A percentile compares a stretch with the other conserved stretches of the same genome.
Conservation (phyloP, 2,888 invertebrate species). For the Acleris literana region DNA sequence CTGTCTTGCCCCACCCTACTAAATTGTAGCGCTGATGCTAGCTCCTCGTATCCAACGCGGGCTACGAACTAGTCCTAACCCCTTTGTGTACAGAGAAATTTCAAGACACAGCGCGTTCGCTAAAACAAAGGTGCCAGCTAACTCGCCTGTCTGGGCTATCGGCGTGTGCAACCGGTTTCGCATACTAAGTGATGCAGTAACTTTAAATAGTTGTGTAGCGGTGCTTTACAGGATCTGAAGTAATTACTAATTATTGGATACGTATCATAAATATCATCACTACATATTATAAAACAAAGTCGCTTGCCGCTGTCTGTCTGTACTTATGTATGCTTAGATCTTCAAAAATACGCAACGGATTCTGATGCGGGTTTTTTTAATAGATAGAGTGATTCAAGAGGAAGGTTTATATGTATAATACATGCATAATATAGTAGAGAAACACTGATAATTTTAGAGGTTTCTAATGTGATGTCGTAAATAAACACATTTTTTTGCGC, state of each 20-base stretch:
- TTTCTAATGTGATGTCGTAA: too few species aligned
- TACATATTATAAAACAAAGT: too few species aligned
- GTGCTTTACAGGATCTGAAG: slow-evolving; percentile 5
- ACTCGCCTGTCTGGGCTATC: slow-evolving; percentile 22
- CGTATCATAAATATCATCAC: too few species aligned
- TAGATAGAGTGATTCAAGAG: too few species aligned
- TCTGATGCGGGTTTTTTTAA: too few species aligned
- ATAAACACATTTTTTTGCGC: too few species aligned
- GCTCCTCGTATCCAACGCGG: slow-evolving; percentile 9
- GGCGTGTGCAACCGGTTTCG: slow-evolving; percentile 13
- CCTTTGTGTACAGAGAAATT: slow-evolving; percentile 25
- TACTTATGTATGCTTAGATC: too few species aligned
- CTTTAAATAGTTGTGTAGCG: slow-evolving; percentile 22
- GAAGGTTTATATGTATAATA: too few species aligned
- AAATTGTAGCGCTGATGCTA: slow-evolving; percentile 25
- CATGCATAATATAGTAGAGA: too few species aligned
- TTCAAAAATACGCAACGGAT: too few species aligned
- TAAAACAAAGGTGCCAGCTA: slow-evolving; percentile 29
- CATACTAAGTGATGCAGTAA: slow-evolving; percentile 30
- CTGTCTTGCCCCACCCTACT: slow-evolving; percentile 62
- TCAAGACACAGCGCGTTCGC: slow-evolving; percentile 20
- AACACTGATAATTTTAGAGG: too few species aligned
- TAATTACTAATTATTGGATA: slow-evolving; percentile 3
- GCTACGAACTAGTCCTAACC: slow-evolving; percentile 18
- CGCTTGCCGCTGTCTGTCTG: too few species aligned